phyloP scores from a whole-genome alignment of 2,113 vertebrate genomes.

The Eira barbara region DNA sequence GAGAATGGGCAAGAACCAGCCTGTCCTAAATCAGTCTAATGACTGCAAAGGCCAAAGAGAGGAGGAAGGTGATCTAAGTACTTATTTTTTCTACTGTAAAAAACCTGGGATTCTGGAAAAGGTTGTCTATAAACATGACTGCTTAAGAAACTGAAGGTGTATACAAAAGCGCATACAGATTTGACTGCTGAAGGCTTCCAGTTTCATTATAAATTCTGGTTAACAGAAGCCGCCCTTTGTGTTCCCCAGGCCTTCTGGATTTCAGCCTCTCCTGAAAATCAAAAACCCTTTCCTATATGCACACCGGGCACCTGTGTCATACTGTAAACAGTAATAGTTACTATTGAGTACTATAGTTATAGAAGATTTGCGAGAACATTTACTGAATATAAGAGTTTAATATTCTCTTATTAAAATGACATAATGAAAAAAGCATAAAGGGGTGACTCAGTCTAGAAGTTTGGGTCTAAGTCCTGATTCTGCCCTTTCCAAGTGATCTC shows the following conservation, averaged over 20 bases:
- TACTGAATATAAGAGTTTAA: background rate
- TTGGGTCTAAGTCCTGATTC: background rate
- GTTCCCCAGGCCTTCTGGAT: background rate
- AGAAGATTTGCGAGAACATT: background rate
- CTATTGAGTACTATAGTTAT: background rate
- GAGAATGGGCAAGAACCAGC: background rate
- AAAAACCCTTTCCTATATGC: background rate
- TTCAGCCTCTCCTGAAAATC: background rate
- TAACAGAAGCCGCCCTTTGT: background rate
- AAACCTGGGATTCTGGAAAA: slow-evolving; percentile 47
- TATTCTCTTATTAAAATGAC: background rate
- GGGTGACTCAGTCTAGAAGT: background rate
- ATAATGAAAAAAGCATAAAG: background rate
- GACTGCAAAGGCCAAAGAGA: background rate
- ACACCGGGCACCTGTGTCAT: background rate
- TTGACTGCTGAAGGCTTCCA: background rate
- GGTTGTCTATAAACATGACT: slow-evolving; percentile 6
- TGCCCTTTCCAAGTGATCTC: background rate
- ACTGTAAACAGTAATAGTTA: slow-evolving; percentile 5
- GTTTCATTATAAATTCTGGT: background rate
- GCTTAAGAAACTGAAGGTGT: background rate
- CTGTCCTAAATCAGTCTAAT: background rate
- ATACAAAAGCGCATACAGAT: background rate
- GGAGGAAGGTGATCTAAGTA: background rate
- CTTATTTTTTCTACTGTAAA: slow-evolving; percentile 1